Evolutionary conservation across 2,888 invertebrate species (phyloP), one percentile per base, ranked within the genome.

Genomic region (Trachelus tabidus): DNA sequence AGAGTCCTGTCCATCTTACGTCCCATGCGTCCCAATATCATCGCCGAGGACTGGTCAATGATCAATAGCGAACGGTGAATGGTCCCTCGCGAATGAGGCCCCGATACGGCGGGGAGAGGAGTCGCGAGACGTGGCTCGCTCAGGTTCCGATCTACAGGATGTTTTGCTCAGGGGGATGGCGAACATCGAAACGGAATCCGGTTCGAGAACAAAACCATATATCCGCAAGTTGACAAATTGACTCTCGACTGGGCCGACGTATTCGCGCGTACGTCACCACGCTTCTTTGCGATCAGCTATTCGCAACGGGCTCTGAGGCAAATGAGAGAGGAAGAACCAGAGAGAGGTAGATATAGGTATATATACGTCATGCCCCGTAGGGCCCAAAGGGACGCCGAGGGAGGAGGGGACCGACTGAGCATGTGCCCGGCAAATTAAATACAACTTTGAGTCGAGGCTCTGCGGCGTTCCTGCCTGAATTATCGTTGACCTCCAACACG

Each of bases 121-220:
- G 56, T 56, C 56, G 56, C 56, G 23, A 56, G 56, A 56, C 23
- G 56, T 56, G 23, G 23, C 56, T 23, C 56, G 56, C 9, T 15
- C 6, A 56, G 56, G 56, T 23, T 56, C 56, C 56, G 56, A 56
- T 56, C 56, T 23, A 23, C 56, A 56, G 56, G 56, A 56, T 87
- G 87, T 87, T 87, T 87, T 87, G 86, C 82, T 83, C 82, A 79
- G 83, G 85, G 83, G 85, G 82, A 56, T 75, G 78, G 79, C 85
- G 87, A 87, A 90, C 88, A 88, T 87, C 86, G 84, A 86, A 88
- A 87, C 81, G 89, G 90, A 90, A 90, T 90, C 87, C 88, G 88
- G 89, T 89, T 87, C 84, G 83, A 85, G 86, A 85, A 89, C 87
- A 89, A 89, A 89, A 88, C 88, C 87, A 81, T 85, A 86, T 81